Evolutionary conservation across 1,140 invertebrate species (phyloP).

Genomic region (Drosophila auraria): DNA sequence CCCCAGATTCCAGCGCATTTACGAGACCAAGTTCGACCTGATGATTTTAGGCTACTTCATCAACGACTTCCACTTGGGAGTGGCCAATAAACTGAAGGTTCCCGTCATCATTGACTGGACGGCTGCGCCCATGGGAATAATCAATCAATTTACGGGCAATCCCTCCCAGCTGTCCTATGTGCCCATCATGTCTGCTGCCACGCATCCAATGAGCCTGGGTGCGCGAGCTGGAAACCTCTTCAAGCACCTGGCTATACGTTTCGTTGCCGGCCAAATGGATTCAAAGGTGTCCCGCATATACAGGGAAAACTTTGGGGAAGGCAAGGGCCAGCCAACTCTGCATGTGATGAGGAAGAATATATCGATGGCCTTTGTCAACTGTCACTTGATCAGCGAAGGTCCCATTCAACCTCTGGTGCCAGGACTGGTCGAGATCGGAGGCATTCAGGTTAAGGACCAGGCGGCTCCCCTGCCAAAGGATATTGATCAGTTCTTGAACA

Average conservation of each 20-base stretch:
- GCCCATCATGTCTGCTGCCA: slow-evolving; percentile 27
- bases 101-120: slow-evolving; percentile 69
- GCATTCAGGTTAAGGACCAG: slow-evolving; percentile 84
- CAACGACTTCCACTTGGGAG: slow-evolving; percentile 73
- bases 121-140: slow-evolving; percentile 18
- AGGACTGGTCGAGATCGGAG: slow-evolving; percentile 82
- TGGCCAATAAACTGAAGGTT: slow-evolving; percentile 64
- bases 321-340: slow-evolving; percentile 33
- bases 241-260: slow-evolving; percentile 3
- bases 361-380: slow-evolving; percentile 65
- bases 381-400: slow-evolving; percentile 69
- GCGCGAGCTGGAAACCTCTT: slow-evolving; percentile 16
- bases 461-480: slow-evolving; percentile 84
- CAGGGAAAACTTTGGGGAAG: slow-evolving; percentile 32
- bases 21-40: slow-evolving; percentile 75
- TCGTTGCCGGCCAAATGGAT: neutral
- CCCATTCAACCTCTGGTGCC: slow-evolving; percentile 81
- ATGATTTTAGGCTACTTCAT: slow-evolving; percentile 74
- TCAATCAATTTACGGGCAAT: slow-evolving; percentile 58
- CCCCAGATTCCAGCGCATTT: slow-evolving; percentile 59
- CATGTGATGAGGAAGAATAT: slow-evolving; percentile 58
- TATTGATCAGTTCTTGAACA: slow-evolving; percentile 86
- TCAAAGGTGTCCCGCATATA: slow-evolving; percentile 2
- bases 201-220: slow-evolving; percentile 38
- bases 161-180: slow-evolving; percentile 66